Evolutionary conservation across 2,888 invertebrate species (phyloP).

Genomic region (Polymixis lichenea): DNA sequence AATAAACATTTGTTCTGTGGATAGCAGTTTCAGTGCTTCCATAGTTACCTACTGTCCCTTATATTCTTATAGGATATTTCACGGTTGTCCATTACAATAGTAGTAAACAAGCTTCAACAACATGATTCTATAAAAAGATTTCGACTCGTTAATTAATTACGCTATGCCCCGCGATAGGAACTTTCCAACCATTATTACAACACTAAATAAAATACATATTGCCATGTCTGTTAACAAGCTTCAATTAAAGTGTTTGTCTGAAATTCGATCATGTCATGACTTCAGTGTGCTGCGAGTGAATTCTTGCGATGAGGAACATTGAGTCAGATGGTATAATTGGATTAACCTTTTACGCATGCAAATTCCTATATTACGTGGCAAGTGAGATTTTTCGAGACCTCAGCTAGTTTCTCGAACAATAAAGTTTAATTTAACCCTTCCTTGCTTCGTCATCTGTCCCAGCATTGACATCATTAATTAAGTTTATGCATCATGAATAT

Average conservation of each 20-base stretch:
- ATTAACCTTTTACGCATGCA: slow-evolving; percentile 68
- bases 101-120: neutral
- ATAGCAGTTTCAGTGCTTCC: neutral
- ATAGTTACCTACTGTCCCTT: neutral
- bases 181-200: slow-evolving; percentile 21
- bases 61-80: neutral
- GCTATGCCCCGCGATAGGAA: slow-evolving; percentile 27
- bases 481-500: slow-evolving; percentile 15
- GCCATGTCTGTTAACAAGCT: slow-evolving; percentile 41
- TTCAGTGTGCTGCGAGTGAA: slow-evolving; percentile 62
- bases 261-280: slow-evolving; percentile 68
- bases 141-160: slow-evolving; percentile 14
- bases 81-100: neutral
- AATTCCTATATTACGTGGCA: slow-evolving; percentile 60
- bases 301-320: slow-evolving; percentile 77
- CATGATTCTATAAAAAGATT: slow-evolving; percentile 8
- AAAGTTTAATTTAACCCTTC: slow-evolving; percentile 50
- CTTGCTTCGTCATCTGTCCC: slow-evolving; percentile 38
- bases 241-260: slow-evolving; percentile 72
- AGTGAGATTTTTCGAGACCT: slow-evolving; percentile 57
- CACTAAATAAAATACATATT: slow-evolving; percentile 17
- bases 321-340: slow-evolving; percentile 80
- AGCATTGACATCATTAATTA: slow-evolving; percentile 24
- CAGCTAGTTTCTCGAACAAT: slow-evolving; percentile 57
- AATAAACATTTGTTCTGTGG: neutral